A percentile compares a stretch with the other conserved stretches of the same genome.
phyloP scores from a whole-genome alignment of 2,888 invertebrate genomes.

The Cecidostiba fungosa region DNA sequence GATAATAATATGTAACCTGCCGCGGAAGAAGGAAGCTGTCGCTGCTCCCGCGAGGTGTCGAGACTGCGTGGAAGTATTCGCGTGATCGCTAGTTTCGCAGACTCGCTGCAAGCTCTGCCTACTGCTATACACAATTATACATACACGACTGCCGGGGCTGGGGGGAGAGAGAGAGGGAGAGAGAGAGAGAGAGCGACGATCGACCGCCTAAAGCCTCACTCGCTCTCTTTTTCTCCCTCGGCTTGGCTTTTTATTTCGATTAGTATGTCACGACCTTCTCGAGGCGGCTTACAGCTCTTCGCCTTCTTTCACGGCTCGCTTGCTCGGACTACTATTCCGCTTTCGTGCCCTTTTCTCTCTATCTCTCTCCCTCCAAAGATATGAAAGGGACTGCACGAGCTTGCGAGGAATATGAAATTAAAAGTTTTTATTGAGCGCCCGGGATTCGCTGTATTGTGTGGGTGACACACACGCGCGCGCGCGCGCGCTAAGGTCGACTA shows the following conservation, averaged over 20 bases:
- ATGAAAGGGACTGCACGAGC: background rate
- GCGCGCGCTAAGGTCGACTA: background rate
- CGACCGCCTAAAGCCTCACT: background rate
- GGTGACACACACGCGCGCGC: too few species aligned
- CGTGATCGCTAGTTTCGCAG: too few species aligned
- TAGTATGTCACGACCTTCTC: slow-evolving; percentile 60
- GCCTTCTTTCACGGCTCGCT: slow-evolving; percentile 20
- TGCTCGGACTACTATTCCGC: background rate
- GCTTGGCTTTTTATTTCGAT: slow-evolving; percentile 49
- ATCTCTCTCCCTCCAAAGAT: background rate
- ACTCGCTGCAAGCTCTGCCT: too few species aligned
- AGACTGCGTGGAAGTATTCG: too few species aligned
- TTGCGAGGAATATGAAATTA: slow-evolving; percentile 28
- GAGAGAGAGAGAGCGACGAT: background rate
- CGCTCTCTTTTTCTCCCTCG: slow-evolving; percentile 6
- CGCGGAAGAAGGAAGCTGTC: too few species aligned
- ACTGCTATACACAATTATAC: background rate
- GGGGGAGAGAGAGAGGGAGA: background rate
- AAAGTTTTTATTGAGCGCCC: slow-evolving; percentile 36
- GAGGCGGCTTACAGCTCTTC: background rate
- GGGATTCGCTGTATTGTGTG: background rate
- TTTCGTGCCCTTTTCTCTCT: background rate
- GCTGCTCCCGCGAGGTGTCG: too few species aligned
- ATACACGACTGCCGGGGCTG: background rate
- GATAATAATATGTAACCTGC: too few species aligned